Conservation (phyloP, 2,797 vertebrate genomes). For the Oreonectes daqikongensis region DNA sequence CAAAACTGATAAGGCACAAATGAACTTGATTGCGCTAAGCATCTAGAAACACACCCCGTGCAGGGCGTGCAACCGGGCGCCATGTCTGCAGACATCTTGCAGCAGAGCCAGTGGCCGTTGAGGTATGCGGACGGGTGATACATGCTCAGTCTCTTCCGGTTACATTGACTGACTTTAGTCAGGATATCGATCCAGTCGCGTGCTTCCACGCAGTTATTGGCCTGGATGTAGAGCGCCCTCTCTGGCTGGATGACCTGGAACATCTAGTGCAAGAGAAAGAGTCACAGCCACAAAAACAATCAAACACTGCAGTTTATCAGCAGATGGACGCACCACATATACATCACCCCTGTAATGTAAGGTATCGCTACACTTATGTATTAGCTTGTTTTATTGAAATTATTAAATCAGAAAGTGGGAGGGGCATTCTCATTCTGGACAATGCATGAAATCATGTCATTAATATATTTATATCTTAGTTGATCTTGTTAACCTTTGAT, state of each 20-base stretch:
- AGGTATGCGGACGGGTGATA: slow-evolving; percentile 98
- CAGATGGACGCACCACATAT: too few relatives aligned
- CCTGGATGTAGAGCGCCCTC: slow-evolving; percentile 95
- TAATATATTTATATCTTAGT: too few relatives aligned
- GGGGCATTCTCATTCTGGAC: too few relatives aligned
- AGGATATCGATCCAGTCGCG: slow-evolving; percentile 98
- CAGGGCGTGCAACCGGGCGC: slow-evolving; percentile 92
- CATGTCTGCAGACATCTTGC: slow-evolving; percentile 85
- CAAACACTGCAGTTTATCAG: too few relatives aligned
- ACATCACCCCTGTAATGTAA: too few relatives aligned
- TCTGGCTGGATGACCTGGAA: slow-evolving; percentile 98
- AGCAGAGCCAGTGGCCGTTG: slow-evolving; percentile 98
- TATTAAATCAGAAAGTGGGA: neutral
- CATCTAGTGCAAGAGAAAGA: slow-evolving; percentile 79
- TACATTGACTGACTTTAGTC: slow-evolving; percentile 98
- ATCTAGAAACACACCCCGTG: slow-evolving; percentile 79
- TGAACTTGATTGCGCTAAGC: too few relatives aligned
- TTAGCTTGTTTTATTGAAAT: too few relatives aligned
- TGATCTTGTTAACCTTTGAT: too few relatives aligned
- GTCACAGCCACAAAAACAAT: neutral
- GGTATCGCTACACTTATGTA: too few relatives aligned
- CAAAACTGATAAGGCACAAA: too few relatives aligned
- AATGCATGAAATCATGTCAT: too few relatives aligned
- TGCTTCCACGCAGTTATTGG: slow-evolving; percentile 98
- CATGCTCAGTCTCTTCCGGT: slow-evolving; percentile 92